Percentiles rank a stretch among this genome's conserved stretches.
These are phyloP conservation scores for Rhadina sibilatrix DNA, from an alignment of 2,113 vertebrate species.

Conservation along the genomic window DNA sequence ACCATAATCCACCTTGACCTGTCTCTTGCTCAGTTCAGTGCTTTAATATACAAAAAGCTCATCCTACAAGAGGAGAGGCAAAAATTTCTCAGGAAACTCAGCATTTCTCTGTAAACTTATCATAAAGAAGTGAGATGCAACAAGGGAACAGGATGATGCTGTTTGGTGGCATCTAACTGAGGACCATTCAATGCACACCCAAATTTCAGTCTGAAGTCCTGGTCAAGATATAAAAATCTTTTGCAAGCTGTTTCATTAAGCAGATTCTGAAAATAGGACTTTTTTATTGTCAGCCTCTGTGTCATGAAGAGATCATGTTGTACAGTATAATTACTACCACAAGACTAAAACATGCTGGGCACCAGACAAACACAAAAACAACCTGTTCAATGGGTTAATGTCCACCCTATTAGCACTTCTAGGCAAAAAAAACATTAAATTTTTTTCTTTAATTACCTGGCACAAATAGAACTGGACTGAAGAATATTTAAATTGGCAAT, in stretches of 20 bases:
- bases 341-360: background rate
- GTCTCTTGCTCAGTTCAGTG: background rate
- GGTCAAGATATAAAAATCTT: background rate
- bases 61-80: background rate
- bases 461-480: background rate
- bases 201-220: background rate
- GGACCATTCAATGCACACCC: accelerated
- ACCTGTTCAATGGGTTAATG: background rate
- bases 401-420: background rate
- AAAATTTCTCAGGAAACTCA: background rate
- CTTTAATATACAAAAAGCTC: background rate
- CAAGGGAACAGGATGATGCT: background rate
- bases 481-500: background rate
- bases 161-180: background rate
- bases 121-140: background rate
- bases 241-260: background rate
- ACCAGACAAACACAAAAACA: background rate
- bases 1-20: background rate
- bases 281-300: background rate
- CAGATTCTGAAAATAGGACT: background rate
- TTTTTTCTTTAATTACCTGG: background rate
- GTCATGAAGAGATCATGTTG: background rate
- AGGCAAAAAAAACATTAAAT: background rate
- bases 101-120: background rate
- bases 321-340: background rate